phyloP scores from a whole-genome alignment of 2,113 vertebrate genomes.

The Rana temporaria region DNA sequence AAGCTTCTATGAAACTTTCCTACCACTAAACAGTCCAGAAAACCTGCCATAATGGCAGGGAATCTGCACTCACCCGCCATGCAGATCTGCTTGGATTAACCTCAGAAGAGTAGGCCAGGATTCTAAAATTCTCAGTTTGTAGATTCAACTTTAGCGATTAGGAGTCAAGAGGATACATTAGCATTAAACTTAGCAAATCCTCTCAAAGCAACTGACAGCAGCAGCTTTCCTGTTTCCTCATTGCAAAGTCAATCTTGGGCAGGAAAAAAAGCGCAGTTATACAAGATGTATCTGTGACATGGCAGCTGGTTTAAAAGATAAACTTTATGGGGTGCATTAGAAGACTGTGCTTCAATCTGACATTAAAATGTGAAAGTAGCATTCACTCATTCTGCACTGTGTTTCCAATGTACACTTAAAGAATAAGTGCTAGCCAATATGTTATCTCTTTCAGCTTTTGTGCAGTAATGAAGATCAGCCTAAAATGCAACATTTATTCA shows the following conservation, averaged over 20 bases:
- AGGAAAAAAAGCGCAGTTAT: conserved; percentile 55
- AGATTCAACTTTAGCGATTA: conserved; percentile 66
- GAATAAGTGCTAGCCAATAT: conserved; percentile 16
- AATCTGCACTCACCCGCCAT: conserved; percentile 48
- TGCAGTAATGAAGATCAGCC: not conserved
- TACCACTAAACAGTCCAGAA: conserved; percentile 41
- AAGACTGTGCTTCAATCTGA: conserved; percentile 52
- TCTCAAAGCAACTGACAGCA: conserved; percentile 65
- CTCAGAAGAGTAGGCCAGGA: conserved; percentile 63
- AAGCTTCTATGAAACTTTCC: conserved; percentile 36
- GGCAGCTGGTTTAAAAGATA: conserved; percentile 57
- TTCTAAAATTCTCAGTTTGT: conserved; percentile 69
- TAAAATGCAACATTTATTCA: too few relatives aligned
- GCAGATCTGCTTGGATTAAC: conserved; percentile 67
- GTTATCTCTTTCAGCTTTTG: conserved; percentile 17
- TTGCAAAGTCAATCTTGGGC: conserved; percentile 60
- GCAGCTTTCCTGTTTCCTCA: conserved; percentile 63
- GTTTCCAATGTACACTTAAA: conserved; percentile 51
- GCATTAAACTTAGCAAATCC: conserved; percentile 67
- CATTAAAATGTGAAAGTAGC: conserved; percentile 43
- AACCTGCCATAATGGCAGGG: conserved; percentile 26
- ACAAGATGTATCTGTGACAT: conserved; percentile 57
- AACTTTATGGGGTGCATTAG: conserved; percentile 58
- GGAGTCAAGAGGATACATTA: conserved; percentile 73
- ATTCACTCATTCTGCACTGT: conserved; percentile 23